Evolutionary conservation across 1,140 invertebrate species (phyloP).

Genomic region (Hylyphantes graminicola): DNA sequence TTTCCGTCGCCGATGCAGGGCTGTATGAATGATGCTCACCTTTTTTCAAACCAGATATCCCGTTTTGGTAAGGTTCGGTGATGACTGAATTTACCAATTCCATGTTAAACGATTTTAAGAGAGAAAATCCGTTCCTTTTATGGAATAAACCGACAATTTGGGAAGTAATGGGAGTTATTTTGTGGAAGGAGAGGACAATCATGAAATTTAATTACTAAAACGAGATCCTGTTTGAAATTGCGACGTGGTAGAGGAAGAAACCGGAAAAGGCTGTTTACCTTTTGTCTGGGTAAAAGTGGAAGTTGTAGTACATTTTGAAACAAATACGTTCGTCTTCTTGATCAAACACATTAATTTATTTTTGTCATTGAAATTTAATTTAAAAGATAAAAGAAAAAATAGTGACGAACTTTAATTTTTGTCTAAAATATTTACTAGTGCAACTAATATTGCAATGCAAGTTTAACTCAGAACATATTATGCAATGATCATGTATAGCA

Average conservation of each 20-base stretch:
- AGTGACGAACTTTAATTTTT: too few species aligned
- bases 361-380: too few species aligned
- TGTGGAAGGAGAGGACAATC: background rate
- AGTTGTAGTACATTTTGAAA: constrained; percentile 2
- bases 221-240: background rate
- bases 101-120: constrained; percentile 10
- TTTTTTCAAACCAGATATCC: constrained; percentile 6
- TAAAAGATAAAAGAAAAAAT: too few species aligned
- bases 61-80: constrained; percentile 26
- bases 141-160: background rate
- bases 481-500: too few species aligned
- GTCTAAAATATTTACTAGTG: too few species aligned
- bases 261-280: constrained; percentile 30
- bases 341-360: background rate
- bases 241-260: background rate
- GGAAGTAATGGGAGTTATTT: background rate
- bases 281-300: background rate
- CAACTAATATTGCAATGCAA: too few species aligned
- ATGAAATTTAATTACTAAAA: background rate
- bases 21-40: background rate
- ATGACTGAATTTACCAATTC: constrained; percentile 13
- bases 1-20: background rate
- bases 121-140: background rate
- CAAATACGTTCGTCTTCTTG: background rate
- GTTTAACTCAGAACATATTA: too few species aligned